Percentiles rank a stretch among this genome's conserved stretches.
These are phyloP conservation scores for Malurus melanocephalus DNA, from an alignment of 2,113 vertebrate species.

Conservation along the genomic window DNA sequence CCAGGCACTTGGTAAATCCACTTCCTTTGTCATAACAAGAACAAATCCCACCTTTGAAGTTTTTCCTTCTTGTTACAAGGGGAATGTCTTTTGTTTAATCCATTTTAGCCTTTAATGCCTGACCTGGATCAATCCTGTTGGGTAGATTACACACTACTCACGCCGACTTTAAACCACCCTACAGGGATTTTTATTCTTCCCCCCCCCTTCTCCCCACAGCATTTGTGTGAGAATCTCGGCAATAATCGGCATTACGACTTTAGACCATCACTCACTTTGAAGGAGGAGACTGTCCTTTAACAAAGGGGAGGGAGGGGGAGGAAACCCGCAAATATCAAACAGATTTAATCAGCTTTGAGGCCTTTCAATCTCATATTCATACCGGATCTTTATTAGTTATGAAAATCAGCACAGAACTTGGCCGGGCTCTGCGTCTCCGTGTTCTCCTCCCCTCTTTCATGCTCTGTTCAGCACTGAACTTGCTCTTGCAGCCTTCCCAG, in stretches of 20 bases:
- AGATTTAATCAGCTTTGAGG: slow-evolving; percentile 53
- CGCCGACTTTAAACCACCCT: slow-evolving; percentile 66
- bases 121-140: slow-evolving; percentile 78
- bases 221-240: slow-evolving; percentile 57
- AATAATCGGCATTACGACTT: slow-evolving; percentile 59
- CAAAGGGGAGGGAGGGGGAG: background rate
- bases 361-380: slow-evolving; percentile 2
- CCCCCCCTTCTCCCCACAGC: background rate
- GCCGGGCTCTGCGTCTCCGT: background rate
- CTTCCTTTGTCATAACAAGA: slow-evolving; percentile 78
- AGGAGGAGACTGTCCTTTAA: slow-evolving; percentile 58
- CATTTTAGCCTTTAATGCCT: slow-evolving; percentile 83
- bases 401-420: background rate
- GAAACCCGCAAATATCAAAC: slow-evolving; percentile 32
- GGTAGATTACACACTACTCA: slow-evolving; percentile 77
- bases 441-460: background rate
- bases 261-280: slow-evolving; percentile 59
- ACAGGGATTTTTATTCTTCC: slow-evolving; percentile 42
- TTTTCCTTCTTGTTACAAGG: slow-evolving; percentile 77
- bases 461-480: background rate
- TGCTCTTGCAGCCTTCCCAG: fast-evolving
- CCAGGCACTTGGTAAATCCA: slow-evolving; percentile 73
- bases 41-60: slow-evolving; percentile 84
- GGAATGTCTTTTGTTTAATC: slow-evolving; percentile 83
- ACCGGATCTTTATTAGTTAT: slow-evolving; percentile 13